Percentiles rank a stretch among this genome's conserved stretches.
These are phyloP conservation scores for Porites lobata DNA, from an alignment of 92 coral and sea anemone genomes.

Conservation along the genomic window DNA sequence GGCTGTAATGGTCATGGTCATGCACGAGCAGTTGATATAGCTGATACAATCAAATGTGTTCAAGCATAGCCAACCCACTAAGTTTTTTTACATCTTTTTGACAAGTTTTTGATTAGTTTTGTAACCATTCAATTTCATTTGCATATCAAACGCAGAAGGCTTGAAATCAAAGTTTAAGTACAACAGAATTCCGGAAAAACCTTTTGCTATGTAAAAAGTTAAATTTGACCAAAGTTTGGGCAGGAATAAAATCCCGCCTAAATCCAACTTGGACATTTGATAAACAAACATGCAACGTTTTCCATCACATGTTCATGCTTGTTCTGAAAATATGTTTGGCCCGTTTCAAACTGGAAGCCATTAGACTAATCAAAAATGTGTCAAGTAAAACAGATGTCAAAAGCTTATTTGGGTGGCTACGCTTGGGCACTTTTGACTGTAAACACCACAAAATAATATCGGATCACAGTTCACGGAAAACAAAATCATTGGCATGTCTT, in stretches of 20 bases:
- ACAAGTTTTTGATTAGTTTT: conserved; percentile 11
- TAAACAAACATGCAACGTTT: conserved; percentile 9
- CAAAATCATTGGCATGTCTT: conserved; percentile 7
- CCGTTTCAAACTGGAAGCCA: conserved; percentile 3
- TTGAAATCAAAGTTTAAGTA: neutral
- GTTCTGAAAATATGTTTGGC: conserved; percentile 8
- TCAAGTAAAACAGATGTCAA: conserved; percentile 15
- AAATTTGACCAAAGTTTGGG: neutral
- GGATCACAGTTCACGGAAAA: conserved; percentile 12
- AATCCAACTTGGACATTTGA: conserved; percentile 9
- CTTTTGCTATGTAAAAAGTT: conserved; percentile 8
- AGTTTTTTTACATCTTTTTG: neutral
- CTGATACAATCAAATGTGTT: conserved; percentile 1
- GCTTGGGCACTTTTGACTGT: conserved; percentile 12
- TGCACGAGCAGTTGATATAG: conserved; percentile 5
- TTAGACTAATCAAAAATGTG: neutral
- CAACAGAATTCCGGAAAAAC: neutral
- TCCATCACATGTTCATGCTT: conserved; percentile 5
- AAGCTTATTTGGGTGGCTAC: conserved; percentile 15
- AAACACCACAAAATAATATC: neutral
- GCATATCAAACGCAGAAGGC: conserved; percentile 11
- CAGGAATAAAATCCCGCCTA: conserved; percentile 9
- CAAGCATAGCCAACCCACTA: conserved; percentile 1
- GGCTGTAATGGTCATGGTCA: conserved; percentile 9
- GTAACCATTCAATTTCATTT: conserved; percentile 12